Base-by-base conservation (phyloP, 2,797 vertebrate species). In the Orientallactaga sibirica region DNA sequence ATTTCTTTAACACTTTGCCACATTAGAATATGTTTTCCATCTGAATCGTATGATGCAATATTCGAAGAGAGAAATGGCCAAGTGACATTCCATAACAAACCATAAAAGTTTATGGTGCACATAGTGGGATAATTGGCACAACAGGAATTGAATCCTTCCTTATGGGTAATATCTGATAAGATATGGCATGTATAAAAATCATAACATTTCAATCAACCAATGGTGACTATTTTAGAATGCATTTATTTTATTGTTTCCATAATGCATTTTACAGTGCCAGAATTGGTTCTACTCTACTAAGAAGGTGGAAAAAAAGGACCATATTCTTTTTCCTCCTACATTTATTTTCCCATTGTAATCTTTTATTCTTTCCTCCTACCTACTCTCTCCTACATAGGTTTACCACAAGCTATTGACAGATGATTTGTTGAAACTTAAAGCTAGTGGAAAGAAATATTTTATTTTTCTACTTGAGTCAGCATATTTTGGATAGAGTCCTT, bases 1-100 rank as follows among this genome's bases (percentile, higher is more conserved):
- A 98, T 98, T 98, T 98, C 98, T 98, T 98, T 98, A 98, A 98
- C 98, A 98, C 98, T 98, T 98, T 98, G 97, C 98, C 98, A 98
- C 98, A 97, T 98, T 98, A 98, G 97, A 98, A 98, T 98, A 98
- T 98, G 98, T 98, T 98, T 98, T 98, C 98, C 98, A 98, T 98
- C 98, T 98, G 97, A 98, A 94, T 96, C 91, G 96, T 97, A 98
- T 98, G 98, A 98, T 98, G 98, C 98, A 98, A 97, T 98, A 98
- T 97, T 93, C 97, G 97, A 98, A 97, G 92, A 85, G 55, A 95
- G 96, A 98, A 92, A 96, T 96, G 95, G 96, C 97, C 98, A 98
- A 98, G 96, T 97, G 97, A 97, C 97, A 98, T 98, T 98, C 97
- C 97, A 96, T 98, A 98, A 97, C 97, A 98, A 98, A 97, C 97